Conservation (phyloP, 2,113 vertebrate genomes). For the Erythrolamprus reginae region DNA sequence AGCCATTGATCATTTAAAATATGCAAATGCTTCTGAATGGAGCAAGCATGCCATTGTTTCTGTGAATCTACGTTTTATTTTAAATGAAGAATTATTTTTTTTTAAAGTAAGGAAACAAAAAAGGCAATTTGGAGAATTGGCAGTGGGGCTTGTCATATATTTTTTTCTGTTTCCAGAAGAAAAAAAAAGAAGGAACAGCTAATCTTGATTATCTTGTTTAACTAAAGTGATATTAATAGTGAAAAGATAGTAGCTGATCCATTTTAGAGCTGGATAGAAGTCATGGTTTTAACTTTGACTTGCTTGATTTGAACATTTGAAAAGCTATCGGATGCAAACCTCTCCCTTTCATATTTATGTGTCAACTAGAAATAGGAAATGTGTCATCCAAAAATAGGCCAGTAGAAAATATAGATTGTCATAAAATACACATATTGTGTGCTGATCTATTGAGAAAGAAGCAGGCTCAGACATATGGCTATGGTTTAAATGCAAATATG, state of each 20-base stretch:
- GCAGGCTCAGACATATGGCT: not conserved
- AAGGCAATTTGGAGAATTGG: not conserved
- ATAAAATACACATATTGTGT: not conserved
- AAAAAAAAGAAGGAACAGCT: not conserved
- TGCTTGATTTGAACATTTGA: not conserved
- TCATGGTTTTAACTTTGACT: not conserved
- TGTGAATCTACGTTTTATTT: not conserved
- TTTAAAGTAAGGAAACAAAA: not conserved
- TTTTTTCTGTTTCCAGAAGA: not conserved
- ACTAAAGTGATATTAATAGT: not conserved
- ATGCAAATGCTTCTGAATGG: not conserved
- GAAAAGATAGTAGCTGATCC: not conserved
- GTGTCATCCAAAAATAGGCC: not conserved
- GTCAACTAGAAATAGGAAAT: not conserved
- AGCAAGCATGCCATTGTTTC: not conserved
- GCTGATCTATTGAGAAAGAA: not conserved
- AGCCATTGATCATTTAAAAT: not conserved
- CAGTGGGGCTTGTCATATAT: not conserved
- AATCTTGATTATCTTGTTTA: not conserved
- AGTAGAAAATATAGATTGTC: not conserved
- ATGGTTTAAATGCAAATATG: not conserved
- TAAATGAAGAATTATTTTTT: accelerated
- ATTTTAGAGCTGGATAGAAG: not conserved
- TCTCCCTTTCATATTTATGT: not conserved
- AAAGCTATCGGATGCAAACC: not conserved